Evolutionary conservation across 2,888 invertebrate species (phyloP).

Genomic region (Xiphydria camelus): DNA sequence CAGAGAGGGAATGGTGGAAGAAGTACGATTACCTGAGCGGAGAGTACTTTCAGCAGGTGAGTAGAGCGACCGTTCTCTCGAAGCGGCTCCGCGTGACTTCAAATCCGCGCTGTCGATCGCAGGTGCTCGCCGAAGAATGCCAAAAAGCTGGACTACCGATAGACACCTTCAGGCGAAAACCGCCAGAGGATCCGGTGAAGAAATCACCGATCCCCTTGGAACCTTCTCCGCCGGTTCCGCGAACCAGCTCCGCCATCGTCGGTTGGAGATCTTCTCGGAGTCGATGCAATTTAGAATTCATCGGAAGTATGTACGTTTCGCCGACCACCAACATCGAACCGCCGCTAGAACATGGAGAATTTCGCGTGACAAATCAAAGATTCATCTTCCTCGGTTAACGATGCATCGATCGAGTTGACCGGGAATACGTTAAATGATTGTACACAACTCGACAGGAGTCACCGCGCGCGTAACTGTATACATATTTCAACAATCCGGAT

Average conservation of each 20-base stretch:
- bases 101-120: slow-evolving; percentile 20
- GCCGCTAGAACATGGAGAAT: slow-evolving; percentile 28
- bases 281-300: slow-evolving; percentile 55
- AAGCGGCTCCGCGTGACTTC: background rate
- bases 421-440: too few species aligned
- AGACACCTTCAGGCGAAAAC: slow-evolving; percentile 32
- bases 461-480: too few species aligned
- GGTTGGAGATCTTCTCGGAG: slow-evolving; percentile 57
- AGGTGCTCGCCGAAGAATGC: slow-evolving; percentile 43
- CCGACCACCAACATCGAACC: slow-evolving; percentile 56
- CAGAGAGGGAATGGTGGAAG: slow-evolving; percentile 31
- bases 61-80: background rate
- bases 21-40: slow-evolving; percentile 38
- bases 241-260: slow-evolving; percentile 52
- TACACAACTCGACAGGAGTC: too few species aligned
- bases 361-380: slow-evolving; percentile 35
- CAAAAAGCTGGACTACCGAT: slow-evolving; percentile 32
- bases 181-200: slow-evolving; percentile 24
- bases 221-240: slow-evolving; percentile 39
- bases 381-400: slow-evolving; percentile 47
- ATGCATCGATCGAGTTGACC: too few species aligned
- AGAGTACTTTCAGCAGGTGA: slow-evolving; percentile 39
- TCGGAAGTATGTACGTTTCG: slow-evolving; percentile 57
- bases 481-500: too few species aligned
- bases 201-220: slow-evolving; percentile 34